Conservation (phyloP, 1,140 invertebrate genomes). For the Papilio polyxenes region DNA sequence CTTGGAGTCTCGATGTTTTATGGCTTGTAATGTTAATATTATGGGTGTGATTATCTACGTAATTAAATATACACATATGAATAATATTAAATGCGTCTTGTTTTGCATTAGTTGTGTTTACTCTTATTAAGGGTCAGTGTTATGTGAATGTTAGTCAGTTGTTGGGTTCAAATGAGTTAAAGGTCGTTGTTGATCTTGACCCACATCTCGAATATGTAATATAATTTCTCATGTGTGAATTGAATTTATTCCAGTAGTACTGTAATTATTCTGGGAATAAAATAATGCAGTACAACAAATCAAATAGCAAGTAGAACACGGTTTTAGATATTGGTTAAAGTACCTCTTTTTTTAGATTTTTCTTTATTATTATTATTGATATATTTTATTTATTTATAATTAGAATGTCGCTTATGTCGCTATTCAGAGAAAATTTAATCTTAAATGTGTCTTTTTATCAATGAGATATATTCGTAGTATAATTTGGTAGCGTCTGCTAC, state of each 20-base stretch:
- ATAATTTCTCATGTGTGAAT: background rate
- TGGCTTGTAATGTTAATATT: background rate
- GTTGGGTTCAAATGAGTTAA: conserved; percentile 27
- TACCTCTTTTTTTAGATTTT: too few species aligned
- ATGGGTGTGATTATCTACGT: background rate
- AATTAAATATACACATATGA: background rate
- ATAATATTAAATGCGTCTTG: background rate
- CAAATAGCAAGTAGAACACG: background rate
- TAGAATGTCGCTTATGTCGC: too few species aligned
- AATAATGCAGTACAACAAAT: background rate
- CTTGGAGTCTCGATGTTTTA: background rate
- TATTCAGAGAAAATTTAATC: too few species aligned
- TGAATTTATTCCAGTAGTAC: background rate
- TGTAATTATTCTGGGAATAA: background rate
- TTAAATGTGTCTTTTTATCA: background rate
- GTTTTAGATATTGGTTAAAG: background rate
- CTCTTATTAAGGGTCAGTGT: background rate
- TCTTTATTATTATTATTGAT: too few species aligned
- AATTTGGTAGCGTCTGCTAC: background rate
- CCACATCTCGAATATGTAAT: background rate
- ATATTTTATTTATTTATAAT: too few species aligned
- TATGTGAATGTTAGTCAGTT: conserved; percentile 12
- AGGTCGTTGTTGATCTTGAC: conserved; percentile 34
- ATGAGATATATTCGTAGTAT: background rate
- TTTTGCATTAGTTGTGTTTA: conserved; percentile 11